Evolutionary conservation across 2,797 vertebrate genomes (phyloP), one percentile per base, ranked within the genome.

Genomic region (Dendrocincla fuliginosa): DNA sequence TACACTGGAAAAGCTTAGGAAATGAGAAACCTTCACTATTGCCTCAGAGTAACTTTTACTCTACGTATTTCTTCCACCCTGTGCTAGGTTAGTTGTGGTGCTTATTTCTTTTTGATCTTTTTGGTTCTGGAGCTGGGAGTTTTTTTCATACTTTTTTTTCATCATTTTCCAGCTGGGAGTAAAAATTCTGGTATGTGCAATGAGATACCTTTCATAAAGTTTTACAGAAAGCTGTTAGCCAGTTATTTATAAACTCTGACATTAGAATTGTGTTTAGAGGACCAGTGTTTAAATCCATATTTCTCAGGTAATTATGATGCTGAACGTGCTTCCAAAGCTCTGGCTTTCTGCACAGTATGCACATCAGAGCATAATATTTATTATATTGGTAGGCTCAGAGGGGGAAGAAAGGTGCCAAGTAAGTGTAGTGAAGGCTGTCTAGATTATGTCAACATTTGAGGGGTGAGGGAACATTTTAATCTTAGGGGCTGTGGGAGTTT

Each of bases 121-220:
- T 60, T 19, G 4, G 13, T 60, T 52, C 3, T 71, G 22, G 9
- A 2, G 0, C 7, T 73, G 23, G 8, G 0, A 0, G 13, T 49
- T 37, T 28, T 39, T 35, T 14, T 19, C 42, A 44, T 44, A 39
- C 42, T 41, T 24, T 39, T 35, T 41, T n/a, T 39, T n/a, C 13
- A 41, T 3, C 3, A 4, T 56, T 64, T 57, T 67, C 27, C 16
- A 75, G 9, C 4, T 71, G 6, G 4, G 18, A 68, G 32, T 55
- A 78, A 73, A 57, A 90, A 13, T 14, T 86, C 19, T 84, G 24
- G 25, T 81, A 69, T 16, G 10, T 41, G 32, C 32, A 44, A 20
- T 69, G 35, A 69, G 25, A 30, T 68, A n/a, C 25, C 5, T 6
- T 68, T 70, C 30, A 27, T 68, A 80, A 87, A 20, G 3, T 39